A percentile compares a stretch with the other conserved stretches of the same genome.
These are phyloP conservation scores for Epirrhoe tristata DNA, from an alignment of 2,888 invertebrate genomes.

Conservation along the genomic window DNA sequence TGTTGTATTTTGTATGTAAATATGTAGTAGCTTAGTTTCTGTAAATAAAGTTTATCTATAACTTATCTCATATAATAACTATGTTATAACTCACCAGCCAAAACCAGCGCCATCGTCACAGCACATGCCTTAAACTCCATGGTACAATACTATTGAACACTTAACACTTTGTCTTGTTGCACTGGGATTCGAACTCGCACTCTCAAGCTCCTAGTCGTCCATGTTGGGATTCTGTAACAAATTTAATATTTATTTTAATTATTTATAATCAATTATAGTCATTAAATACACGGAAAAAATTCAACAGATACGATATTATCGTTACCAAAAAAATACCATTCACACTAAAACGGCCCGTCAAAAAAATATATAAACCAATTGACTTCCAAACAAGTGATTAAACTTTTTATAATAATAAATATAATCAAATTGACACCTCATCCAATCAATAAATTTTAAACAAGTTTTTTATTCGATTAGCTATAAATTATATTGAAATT, in stretches of 20 bases:
- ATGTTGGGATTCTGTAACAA: constrained; percentile 68
- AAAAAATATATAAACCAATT: no score
- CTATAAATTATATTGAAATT: not conserved
- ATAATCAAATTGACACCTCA: constrained; percentile 2
- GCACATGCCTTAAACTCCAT: constrained; percentile 63
- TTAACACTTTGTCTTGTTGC: constrained; percentile 51
- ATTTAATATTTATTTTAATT: constrained; percentile 24
- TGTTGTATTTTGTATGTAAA: no score
- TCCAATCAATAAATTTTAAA: constrained; percentile 13
- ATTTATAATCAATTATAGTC: not conserved
- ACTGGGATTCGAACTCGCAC: constrained; percentile 32
- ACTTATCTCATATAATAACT: no score
- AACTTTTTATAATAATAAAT: constrained; percentile 5
- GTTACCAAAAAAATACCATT: no score
- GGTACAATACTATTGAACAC: constrained; percentile 36
- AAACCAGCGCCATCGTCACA: constrained; percentile 49
- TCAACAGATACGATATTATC: no score
- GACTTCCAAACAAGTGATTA: constrained; percentile 2
- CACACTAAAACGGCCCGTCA: no score
- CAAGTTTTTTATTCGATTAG: not conserved
- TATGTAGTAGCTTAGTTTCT: no score
- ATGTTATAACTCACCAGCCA: constrained; percentile 72
- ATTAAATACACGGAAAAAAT: no score
- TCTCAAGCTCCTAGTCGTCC: constrained; percentile 59
- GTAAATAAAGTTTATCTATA: no score